Percentiles rank a stretch among this genome's conserved stretches.
Conservation (phyloP, 2,888 invertebrate species). For the Trichopoda pennipes region DNA sequence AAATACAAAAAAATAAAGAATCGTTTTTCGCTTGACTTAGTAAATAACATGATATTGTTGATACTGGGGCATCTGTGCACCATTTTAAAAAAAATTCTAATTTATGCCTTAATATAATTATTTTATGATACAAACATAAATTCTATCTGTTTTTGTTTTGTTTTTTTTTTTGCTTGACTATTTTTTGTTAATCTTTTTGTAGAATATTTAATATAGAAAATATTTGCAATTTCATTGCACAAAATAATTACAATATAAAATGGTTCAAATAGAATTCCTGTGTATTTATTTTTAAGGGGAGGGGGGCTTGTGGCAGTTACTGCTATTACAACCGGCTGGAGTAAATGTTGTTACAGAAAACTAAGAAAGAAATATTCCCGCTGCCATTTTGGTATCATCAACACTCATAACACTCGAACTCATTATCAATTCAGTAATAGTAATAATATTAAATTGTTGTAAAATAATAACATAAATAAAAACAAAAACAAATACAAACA, state of each 20-base stretch:
- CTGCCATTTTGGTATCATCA: constrained; percentile 52
- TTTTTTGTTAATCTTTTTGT: neutral
- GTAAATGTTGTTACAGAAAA: constrained; percentile 30
- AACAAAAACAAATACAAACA: neutral
- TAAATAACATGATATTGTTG: constrained; percentile 53
- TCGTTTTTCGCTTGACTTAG: constrained; percentile 65
- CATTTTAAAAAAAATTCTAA: constrained; percentile 41
- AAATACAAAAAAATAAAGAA: too few relatives aligned
- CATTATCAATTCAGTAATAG: constrained; percentile 66
- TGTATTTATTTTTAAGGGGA: constrained; percentile 13
- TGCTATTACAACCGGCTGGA: constrained; percentile 20
- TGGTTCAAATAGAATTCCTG: constrained; percentile 53
- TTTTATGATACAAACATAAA: constrained; percentile 55
- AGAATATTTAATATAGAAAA: constrained; percentile 67
- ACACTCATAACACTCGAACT: constrained; percentile 59
- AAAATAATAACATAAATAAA: constrained; percentile 35
- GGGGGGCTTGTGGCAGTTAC: constrained; percentile 14
- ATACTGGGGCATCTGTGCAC: constrained; percentile 16
- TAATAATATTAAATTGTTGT: constrained; percentile 63
- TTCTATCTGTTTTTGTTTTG: constrained; percentile 31
- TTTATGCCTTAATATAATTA: constrained; percentile 54
- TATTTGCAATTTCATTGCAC: constrained; percentile 70
- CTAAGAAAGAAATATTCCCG: constrained; percentile 38
- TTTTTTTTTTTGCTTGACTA: constrained; percentile 9
- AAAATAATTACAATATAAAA: constrained; percentile 67